Base-by-base conservation (phyloP, 2,888 invertebrate genomes). In the Sepiola atlantica region DNA sequence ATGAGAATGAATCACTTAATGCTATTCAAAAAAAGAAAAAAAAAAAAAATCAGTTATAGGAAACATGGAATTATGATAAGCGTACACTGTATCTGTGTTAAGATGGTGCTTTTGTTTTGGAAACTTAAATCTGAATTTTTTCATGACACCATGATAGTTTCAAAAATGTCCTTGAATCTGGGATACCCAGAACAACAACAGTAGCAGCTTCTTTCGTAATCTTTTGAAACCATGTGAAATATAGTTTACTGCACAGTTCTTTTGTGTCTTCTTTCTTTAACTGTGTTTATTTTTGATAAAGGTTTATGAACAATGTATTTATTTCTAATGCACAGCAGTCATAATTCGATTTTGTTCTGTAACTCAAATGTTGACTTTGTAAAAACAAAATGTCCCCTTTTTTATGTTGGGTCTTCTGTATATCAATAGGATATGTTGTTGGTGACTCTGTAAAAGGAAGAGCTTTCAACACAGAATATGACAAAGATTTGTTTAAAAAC, bases 1-100 rank as follows among this genome's bases (percentile, higher is more conserved):
- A 77, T 77, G 77, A 77, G 77, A 77, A 77, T 77, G 77, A 77
- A 77, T 77, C 77, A 77, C 77, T 77, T 77, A 77, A 77, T 77
- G 77, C 77, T 77, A 77, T 77, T n/a, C n/a, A 12, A n/a, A 77
- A 77, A 77, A 77, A n/a, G 28, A 77, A 77, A 77, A 10, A 77
- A 77, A 77, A 77, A 77, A 20, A 77, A 77, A 77, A 77, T 77
- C n/a, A 77, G n/a, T 77, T 77, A 77, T 77, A 77, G 77, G 28
- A 77, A 77, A 77, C 16, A 77, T 77, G 77, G 77, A 77, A 77
- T 77, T 77, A 77, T 77, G 77, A 77, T n/a, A 77, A 77, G 77
- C n/a, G n/a, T n/a, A 77, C 12, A n/a, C 28, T n/a, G 77, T 77
- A 77, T 77, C n/a, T 77, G 16, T 77, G n/a, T 77, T 77, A 77